Evolutionary conservation across 2,113 vertebrate genomes (phyloP).

Genomic region (Macquaria ambigua): DNA sequence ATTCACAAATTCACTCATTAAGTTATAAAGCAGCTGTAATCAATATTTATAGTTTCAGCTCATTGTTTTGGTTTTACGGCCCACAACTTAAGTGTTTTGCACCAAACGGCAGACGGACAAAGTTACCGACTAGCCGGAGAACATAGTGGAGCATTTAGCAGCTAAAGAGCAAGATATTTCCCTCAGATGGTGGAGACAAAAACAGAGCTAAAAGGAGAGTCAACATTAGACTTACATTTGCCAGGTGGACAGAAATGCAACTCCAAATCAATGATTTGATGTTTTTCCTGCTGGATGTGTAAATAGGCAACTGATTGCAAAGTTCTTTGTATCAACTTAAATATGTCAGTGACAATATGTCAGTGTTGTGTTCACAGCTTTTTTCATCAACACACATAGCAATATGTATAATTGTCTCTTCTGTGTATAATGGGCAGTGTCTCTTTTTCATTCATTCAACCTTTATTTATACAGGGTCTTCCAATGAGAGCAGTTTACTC

Average conservation of each 20-base stretch:
- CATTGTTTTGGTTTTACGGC: background rate
- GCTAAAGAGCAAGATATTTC: background rate
- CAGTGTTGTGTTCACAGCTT: background rate
- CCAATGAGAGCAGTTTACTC: background rate
- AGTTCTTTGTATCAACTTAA: background rate
- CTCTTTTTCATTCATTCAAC: background rate
- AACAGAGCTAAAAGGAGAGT: too few relatives aligned
- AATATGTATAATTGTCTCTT: background rate
- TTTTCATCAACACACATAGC: too few relatives aligned
- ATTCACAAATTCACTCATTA: background rate
- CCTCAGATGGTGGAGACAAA: too few relatives aligned
- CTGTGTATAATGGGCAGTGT: background rate
- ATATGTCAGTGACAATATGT: background rate
- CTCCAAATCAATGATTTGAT: background rate
- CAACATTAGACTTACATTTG: too few relatives aligned
- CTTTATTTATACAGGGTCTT: background rate
- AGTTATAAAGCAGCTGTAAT: background rate
- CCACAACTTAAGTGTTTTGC: background rate
- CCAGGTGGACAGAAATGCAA: background rate
- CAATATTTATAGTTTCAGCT: background rate
- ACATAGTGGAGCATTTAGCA: background rate
- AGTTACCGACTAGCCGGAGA: background rate
- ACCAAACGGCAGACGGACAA: background rate
- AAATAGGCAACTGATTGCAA: too few relatives aligned
- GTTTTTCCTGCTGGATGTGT: background rate